Base-by-base conservation (phyloP, 1,140 invertebrate genomes). In the Saccostrea cuccullata region DNA sequence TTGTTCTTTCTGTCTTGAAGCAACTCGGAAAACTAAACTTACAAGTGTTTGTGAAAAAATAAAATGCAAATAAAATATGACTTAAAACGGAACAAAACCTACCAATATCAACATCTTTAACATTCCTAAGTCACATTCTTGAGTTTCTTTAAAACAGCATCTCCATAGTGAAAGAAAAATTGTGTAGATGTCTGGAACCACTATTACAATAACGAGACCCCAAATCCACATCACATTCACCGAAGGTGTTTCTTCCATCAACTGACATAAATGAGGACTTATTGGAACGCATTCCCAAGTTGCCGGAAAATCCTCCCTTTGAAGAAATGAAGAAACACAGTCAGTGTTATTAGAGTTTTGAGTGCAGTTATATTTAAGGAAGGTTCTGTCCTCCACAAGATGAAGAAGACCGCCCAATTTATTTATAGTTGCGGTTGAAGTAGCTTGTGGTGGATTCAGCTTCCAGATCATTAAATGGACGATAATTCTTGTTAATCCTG, bases 391-490 rank as follows among this genome's bases (percentile, higher is more conserved):
- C 3, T 13, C 67, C 26, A 73, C 67, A 26, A 73, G 23, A 30
- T 77, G 26, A 26, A 77, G 70, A 12, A 77, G 70, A 36, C 70
- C 70, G 15, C 70, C 70, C 13, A 77, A 36, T 17, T 30, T 77
- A 77, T 77, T 77, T 36, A 77, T 9, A 13, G 23, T 1, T 30
- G 30, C 8, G 26, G 23, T 30, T 23, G 11, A 30, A 3, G 17
- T 77, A 30, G 26, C 13, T 30, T 77, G 23, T 40, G 70, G 70
- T 36, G 70, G 70, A 30, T 77, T 77, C 26, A 77, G 26, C 70
- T 77, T 77, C 70, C 70, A 77, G 13, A 77, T 77, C 70, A 77
- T 77, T 40, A 77, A 36, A 30, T 77, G 70, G 26, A 77, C 36
- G 70, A 77, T 36, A 77, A 77, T 36, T 12, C 70, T 26, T 77